A percentile compares a stretch with the other conserved stretches of the same genome.
These are phyloP conservation scores for Aphelocoma californica DNA, from an alignment of 2,797 vertebrate species.

Conservation along the genomic window DNA sequence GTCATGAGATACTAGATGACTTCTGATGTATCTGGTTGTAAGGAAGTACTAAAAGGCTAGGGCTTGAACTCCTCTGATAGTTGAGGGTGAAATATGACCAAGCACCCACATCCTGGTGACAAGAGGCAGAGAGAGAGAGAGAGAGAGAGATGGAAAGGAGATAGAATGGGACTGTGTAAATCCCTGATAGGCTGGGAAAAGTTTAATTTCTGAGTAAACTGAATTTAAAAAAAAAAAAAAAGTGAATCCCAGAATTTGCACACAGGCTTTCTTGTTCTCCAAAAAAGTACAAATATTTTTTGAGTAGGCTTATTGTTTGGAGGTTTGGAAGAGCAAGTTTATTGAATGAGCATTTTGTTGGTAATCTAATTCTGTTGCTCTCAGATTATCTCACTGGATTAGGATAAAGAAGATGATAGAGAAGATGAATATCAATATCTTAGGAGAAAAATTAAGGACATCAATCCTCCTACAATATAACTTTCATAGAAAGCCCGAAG, in stretches of 20 bases:
- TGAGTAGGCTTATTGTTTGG: neutral
- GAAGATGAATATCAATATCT: neutral
- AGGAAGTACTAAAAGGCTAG: neutral
- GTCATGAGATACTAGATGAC: neutral
- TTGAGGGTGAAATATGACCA: neutral
- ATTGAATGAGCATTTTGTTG: neutral
- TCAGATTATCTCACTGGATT: neutral
- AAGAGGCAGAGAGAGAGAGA: neutral
- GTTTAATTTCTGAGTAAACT: neutral
- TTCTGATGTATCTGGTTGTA: neutral
- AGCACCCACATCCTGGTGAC: neutral
- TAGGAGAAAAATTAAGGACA: neutral
- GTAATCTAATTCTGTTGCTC: neutral
- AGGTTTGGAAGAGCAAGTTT: neutral
- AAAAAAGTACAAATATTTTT: slow-evolving; percentile 8
- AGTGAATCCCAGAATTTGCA: neutral
- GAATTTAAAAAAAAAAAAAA: neutral
- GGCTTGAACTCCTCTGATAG: neutral
- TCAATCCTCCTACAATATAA: neutral
- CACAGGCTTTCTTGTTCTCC: neutral
- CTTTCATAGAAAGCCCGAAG: neutral
- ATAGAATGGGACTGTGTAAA: neutral
- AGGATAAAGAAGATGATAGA: neutral
- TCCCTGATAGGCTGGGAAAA: neutral
- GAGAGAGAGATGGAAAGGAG: neutral